Evolutionary conservation across 2,888 invertebrate species (phyloP), one percentile per base, ranked within the genome.

Genomic region (Ypsolopha sequella): DNA sequence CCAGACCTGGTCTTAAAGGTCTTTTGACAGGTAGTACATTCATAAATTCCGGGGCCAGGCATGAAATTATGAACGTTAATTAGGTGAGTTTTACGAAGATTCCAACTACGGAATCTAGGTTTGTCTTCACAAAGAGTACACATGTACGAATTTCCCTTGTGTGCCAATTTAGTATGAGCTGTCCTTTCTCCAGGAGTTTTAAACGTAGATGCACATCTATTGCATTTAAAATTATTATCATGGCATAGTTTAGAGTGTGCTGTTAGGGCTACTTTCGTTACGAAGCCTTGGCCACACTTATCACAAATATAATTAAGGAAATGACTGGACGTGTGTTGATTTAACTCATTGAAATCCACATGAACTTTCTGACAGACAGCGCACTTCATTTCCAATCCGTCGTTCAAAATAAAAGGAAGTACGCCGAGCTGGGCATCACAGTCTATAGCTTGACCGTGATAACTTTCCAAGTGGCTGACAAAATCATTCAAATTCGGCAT

Each of bases 261-360:
- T 47, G 75, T 68, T 1, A 86, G 56, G 0, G 81, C 81, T 0
- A 76, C 74, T 56, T 82, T 80, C 0, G 86, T 85, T 1, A 85
- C 81, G 46, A 85, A 85, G 0, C 86, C 86, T 50, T 84, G 82
- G 0, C 86, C 86, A 41, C 86, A 86, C 0, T 84, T 82, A 13
- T 84, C 82, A 53, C 86, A 86, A 0, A 86, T 85, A 56, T 76
- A 85, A 53, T 85, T 86, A 56, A 82, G 81, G 52, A 67, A 86
- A 55, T 86, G 86, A 54, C 80, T 81, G 0, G 78, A 62, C 0
- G 85, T 86, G 54, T 86, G 86, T 35, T 80, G 80, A 54, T 79
- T 80, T n/a, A 86, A 51, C 0, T 78, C 76, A 52, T 77, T 66
- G 53, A 86, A 86, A 52, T 82, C 82, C 0, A 78, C 65, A 52